phyloP scores from a whole-genome alignment of 2,797 vertebrate species.

The Clarias platycephalus region DNA sequence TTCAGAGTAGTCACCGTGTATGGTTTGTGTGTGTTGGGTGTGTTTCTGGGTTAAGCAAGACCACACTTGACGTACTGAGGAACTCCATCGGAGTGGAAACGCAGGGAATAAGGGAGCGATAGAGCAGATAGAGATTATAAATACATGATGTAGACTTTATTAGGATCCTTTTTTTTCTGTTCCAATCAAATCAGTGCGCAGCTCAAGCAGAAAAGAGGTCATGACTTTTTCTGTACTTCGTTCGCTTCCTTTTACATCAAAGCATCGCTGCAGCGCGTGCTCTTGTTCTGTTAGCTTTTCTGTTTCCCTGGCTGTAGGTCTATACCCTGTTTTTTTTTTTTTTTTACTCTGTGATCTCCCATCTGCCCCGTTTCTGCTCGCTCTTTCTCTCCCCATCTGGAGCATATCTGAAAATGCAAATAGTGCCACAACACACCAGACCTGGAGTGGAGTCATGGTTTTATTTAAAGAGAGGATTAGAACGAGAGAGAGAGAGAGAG shows the following conservation, averaged over 20 bases:
- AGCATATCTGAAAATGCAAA: conserved; percentile 57
- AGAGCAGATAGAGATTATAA: not conserved
- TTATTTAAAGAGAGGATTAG: conserved; percentile 48
- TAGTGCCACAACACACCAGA: conserved; percentile 54
- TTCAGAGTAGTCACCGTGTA: conserved; percentile 65
- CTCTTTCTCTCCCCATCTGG: conserved; percentile 63
- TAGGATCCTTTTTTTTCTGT: conserved; percentile 29
- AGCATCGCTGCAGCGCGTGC: conserved; percentile 36
- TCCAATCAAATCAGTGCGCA: conserved; percentile 42
- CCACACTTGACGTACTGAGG: conserved; percentile 68
- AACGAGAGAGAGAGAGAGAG: conserved; percentile 48
- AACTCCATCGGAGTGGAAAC: conserved; percentile 50
- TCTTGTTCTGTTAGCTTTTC: conserved; percentile 14
- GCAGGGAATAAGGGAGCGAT: conserved; percentile 44
- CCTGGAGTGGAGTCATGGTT: conserved; percentile 55
- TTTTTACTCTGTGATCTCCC: conserved; percentile 26
- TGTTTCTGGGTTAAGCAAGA: conserved; percentile 61
- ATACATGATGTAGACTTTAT: conserved; percentile 15
- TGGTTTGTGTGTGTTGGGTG: conserved; percentile 36
- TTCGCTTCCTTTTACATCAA: conserved; percentile 44
- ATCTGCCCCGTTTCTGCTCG: conserved; percentile 35
- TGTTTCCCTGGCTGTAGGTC: conserved; percentile 25
- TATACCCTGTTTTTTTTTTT: conserved; percentile 1
- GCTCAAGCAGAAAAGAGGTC: conserved; percentile 43
- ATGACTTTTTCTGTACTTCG: conserved; percentile 16